A percentile compares a stretch with the other conserved stretches of the same genome.
Conservation (phyloP, 2,113 vertebrate species). For the Setophaga kirtlandii region DNA sequence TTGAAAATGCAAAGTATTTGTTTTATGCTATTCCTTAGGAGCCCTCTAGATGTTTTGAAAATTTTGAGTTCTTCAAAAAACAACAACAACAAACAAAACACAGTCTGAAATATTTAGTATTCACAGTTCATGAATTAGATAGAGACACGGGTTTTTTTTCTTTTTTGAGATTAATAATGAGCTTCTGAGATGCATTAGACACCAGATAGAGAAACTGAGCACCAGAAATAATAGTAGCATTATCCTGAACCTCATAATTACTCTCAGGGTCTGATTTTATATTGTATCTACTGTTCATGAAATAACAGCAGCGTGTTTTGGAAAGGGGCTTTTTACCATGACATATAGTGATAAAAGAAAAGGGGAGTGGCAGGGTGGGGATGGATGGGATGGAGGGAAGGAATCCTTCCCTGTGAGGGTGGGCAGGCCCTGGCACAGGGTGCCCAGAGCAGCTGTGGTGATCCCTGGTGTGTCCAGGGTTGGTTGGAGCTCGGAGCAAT, state of each 20-base stretch:
- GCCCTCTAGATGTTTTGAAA: slow-evolving; percentile 43
- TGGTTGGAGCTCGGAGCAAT: not conserved
- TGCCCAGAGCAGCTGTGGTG: not conserved
- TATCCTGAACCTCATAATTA: slow-evolving; percentile 65
- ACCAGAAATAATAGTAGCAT: slow-evolving; percentile 56
- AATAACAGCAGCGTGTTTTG: slow-evolving; percentile 29
- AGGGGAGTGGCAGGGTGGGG: not conserved
- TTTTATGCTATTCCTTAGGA: slow-evolving; percentile 34
- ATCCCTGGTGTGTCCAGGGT: accelerated
- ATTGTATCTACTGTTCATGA: slow-evolving; percentile 38
- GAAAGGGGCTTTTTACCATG: not conserved
- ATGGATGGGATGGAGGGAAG: accelerated
- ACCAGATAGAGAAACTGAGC: slow-evolving; percentile 50
- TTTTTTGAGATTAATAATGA: slow-evolving; percentile 58
- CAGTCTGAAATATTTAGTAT: slow-evolving; percentile 40
- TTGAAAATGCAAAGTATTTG: slow-evolving; percentile 36
- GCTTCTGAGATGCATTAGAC: slow-evolving; percentile 54
- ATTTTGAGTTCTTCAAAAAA: slow-evolving; percentile 3
- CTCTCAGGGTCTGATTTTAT: slow-evolving; percentile 51
- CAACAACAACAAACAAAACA: slow-evolving; percentile 40
- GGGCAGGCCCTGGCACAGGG: not conserved
- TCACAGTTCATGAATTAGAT: slow-evolving; percentile 36
- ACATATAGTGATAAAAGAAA: not conserved
- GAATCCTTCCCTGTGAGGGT: accelerated
- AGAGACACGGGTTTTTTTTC: not conserved